phyloP scores from a whole-genome alignment of 1,140 invertebrate species.

The Solen grandis region DNA sequence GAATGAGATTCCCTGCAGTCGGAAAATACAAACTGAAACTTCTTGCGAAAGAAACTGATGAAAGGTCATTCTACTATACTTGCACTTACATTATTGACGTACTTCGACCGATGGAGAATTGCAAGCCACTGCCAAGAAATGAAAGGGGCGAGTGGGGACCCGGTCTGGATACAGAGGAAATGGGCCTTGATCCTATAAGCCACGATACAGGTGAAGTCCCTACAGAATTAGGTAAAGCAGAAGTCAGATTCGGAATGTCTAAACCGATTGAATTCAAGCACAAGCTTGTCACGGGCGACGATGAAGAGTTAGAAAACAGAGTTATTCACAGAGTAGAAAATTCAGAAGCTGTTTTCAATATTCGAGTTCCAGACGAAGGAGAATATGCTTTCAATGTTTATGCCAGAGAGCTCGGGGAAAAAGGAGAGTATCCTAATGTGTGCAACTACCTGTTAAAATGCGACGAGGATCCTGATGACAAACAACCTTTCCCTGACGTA shows the following conservation, averaged over 20 bases:
- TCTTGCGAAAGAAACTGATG: slow-evolving; percentile 61
- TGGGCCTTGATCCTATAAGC: slow-evolving; percentile 65
- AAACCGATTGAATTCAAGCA: slow-evolving; percentile 68
- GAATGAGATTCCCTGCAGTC: slow-evolving; percentile 61
- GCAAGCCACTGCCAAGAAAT: slow-evolving; percentile 63
- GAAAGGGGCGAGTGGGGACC: slow-evolving; percentile 68
- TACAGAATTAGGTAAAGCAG: slow-evolving; percentile 66
- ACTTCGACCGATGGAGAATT: slow-evolving; percentile 54
- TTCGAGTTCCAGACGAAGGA: slow-evolving; percentile 62
- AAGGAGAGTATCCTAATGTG: slow-evolving; percentile 62
- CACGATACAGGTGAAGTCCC: slow-evolving; percentile 65
- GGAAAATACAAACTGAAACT: slow-evolving; percentile 67
- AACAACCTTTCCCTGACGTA: slow-evolving; percentile 63
- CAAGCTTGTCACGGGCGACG: slow-evolving; percentile 63
- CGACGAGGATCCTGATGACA: slow-evolving; percentile 65
- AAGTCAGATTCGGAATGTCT: slow-evolving; percentile 63
- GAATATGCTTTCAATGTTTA: slow-evolving; percentile 66
- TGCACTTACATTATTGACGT: slow-evolving; percentile 64
- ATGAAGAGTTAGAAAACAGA: slow-evolving; percentile 55
- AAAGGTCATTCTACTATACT: slow-evolving; percentile 56
- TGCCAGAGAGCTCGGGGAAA: slow-evolving; percentile 61
- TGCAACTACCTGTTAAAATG: slow-evolving; percentile 66
- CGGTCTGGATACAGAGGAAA: slow-evolving; percentile 64
- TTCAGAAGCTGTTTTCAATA: slow-evolving; percentile 62
- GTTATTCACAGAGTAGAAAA: slow-evolving; percentile 64